Evolutionary conservation across 2,888 invertebrate species (phyloP), one percentile per base, ranked within the genome.

Genomic region (Drosophila rellima): DNA sequence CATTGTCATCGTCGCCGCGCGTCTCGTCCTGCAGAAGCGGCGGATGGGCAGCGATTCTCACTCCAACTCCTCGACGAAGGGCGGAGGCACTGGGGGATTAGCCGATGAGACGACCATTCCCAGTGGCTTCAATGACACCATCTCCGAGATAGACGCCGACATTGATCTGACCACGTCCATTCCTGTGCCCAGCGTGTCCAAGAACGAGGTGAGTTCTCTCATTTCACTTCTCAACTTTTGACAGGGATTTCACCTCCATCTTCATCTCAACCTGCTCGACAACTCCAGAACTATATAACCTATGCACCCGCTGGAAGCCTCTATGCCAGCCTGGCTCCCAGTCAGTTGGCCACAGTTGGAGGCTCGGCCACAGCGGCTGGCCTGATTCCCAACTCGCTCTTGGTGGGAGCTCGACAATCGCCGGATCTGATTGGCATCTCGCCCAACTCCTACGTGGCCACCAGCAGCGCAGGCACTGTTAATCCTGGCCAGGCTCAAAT

Each of bases 81-180:
- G 78, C 7, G 75, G 75, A 29, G 62, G 64, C 2, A 61, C 74
- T 6, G 68, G 60, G 0, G 79, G 68, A 4, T 39, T 72, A 18
- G 75, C 72, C 13, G 88, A 88, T 18, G 96, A 96, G 71, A 96
- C 96, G 44, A 95, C 96, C 66, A 94, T 96, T 59, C 96, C 96
- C 6, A 96, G 96, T 90, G 96, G 96, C 52, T 97, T 97, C 92
- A 92, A 92, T 65, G 97, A 97, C 93, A 96, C 96, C 91, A 96
- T 97, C 93, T 97, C 97, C 80, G 97, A 97, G 93, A 95, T 96
- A 72, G 96, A 96, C 90, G 95, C 95, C 18, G 95, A 96, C 90
- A 95, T 95, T 78, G 95, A 95, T 91, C 93, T 95, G 60, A 94
- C 95, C 65, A 87, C 88, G 3, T 94, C 95, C 29, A 93, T 94